Percentiles rank a stretch among this genome's conserved stretches.
Evolutionary conservation across 23 tunicate species (phyloP).

Genomic region (Botrylloides violaceus): DNA sequence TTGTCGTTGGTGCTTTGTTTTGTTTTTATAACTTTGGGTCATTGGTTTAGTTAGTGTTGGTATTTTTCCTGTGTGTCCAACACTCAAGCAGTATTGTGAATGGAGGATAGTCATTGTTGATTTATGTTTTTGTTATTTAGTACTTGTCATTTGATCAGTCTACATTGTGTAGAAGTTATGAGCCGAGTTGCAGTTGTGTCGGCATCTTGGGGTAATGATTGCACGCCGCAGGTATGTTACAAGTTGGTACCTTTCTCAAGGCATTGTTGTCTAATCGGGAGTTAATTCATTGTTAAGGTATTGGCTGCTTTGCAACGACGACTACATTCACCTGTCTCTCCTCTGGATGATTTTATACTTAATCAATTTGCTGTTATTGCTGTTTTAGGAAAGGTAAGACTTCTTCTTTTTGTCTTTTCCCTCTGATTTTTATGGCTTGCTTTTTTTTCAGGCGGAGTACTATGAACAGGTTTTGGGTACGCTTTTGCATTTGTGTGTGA

Average conservation of each 20-base stretch:
- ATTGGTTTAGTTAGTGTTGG: too few relatives aligned
- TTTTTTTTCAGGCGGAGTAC: constrained; percentile 30
- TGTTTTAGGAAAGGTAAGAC: constrained; percentile 55
- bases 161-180: constrained; percentile 76
- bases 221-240: constrained; percentile 8
- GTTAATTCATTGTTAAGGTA: constrained; percentile 55
- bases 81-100: too few relatives aligned
- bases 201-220: neutral
- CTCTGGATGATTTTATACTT: constrained; percentile 54
- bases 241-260: neutral
- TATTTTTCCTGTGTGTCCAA: too few relatives aligned
- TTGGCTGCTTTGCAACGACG: constrained; percentile 67
- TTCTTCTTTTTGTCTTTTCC: too few relatives aligned
- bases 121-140: neutral
- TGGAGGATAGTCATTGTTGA: neutral
- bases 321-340: constrained; percentile 50
- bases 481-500: constrained; percentile 70
- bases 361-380: constrained; percentile 79
- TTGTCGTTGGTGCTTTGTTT: neutral
- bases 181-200: constrained; percentile 43
- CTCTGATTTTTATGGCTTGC: too few relatives aligned
- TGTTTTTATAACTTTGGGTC: too few relatives aligned
- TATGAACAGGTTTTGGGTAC: constrained; percentile 62
- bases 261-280: neutral
- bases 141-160: constrained; percentile 10